Percentiles rank a stretch among this genome's conserved stretches.
These are phyloP conservation scores for Drosophila mettleri DNA, from an alignment of 2,888 invertebrate species.

Conservation along the genomic window DNA sequence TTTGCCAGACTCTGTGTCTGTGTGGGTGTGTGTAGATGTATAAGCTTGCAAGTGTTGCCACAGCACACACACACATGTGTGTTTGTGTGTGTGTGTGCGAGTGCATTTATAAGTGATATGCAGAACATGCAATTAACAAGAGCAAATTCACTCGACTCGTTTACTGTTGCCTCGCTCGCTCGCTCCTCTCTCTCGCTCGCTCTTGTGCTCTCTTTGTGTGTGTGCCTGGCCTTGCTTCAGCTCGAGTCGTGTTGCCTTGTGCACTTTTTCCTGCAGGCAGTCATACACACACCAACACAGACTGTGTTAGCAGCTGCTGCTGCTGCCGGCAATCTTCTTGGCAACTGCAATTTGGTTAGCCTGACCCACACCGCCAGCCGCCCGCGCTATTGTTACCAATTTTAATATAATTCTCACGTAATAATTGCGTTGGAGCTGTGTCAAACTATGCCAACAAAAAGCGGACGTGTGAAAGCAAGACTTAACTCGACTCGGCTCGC, in stretches of 20 bases:
- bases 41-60: constrained; percentile 43
- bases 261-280: constrained; percentile 44
- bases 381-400: constrained; percentile 75
- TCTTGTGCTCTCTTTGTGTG: too few species aligned
- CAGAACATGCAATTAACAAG: constrained; percentile 83
- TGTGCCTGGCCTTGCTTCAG: constrained; percentile 19
- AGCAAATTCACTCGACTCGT: constrained; percentile 71
- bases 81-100: constrained; percentile 24
- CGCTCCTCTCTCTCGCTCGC: not conserved
- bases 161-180: not conserved
- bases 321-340: constrained; percentile 45
- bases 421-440: constrained; percentile 80
- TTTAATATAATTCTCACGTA: constrained; percentile 83
- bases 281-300: constrained; percentile 22
- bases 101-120: constrained; percentile 81
- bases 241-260: constrained; percentile 48
- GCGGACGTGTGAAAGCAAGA: constrained; percentile 52
- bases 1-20: constrained; percentile 54
- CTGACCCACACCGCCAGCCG: not conserved
- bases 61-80: too few species aligned
- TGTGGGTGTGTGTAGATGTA: constrained; percentile 36
- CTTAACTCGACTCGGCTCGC: not conserved
- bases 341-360: constrained; percentile 60
- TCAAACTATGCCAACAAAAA: constrained; percentile 65
- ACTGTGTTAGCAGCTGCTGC: constrained; percentile 21